Base-by-base conservation (phyloP, 1,140 invertebrate genomes). In the Pogonomyrmex californicus region DNA sequence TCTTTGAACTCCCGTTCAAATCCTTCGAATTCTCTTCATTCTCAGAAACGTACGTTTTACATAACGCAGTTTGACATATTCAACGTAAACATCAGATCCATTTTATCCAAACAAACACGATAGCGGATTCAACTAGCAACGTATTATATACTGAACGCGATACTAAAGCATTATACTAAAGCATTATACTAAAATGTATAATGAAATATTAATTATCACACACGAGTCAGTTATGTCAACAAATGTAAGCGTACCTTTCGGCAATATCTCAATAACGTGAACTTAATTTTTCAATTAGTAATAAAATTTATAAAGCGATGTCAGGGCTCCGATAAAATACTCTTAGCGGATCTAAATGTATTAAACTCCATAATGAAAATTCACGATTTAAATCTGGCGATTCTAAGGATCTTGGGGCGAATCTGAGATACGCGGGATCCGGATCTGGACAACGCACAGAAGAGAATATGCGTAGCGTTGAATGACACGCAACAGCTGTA, bases 401-500 rank as follows among this genome's bases (percentile, higher is more conserved):
- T 30, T 65, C 36, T 62, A 70, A 82, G 47, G 54, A 44, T 83
- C 62, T 86, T 65, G 47, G 14, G 54, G 71, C 76, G 66, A 87
- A 63, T 63, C 82, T 38, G 51, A 82, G 38, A 68, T 56, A 78
- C 23, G 30, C 49, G 63, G 79, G 77, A 4, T 33, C 41, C 38
- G 6, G 41, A 63, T 49, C 10, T 4, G 56, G 23, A 0, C 56
- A 47, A 2, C n/a, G 17, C 4, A 44, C 38, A 38, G 44, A 6
- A 68, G 23, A 60, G 51, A 62, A 47, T 56, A 33, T 63, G 79
- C 38, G 14, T 14, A 44, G 14, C 47, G 63, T 30, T 92, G 87
- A 92, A 89, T 88, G 90, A 92, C 90, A 88, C 65, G 75, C 88
- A 89, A 89, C 92, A 92, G 92, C 92, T 92, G 91, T 91, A 71